A percentile compares a stretch with the other conserved stretches of the same genome.
Conservation (phyloP, 2,797 vertebrate genomes). For the Falco peregrinus region DNA sequence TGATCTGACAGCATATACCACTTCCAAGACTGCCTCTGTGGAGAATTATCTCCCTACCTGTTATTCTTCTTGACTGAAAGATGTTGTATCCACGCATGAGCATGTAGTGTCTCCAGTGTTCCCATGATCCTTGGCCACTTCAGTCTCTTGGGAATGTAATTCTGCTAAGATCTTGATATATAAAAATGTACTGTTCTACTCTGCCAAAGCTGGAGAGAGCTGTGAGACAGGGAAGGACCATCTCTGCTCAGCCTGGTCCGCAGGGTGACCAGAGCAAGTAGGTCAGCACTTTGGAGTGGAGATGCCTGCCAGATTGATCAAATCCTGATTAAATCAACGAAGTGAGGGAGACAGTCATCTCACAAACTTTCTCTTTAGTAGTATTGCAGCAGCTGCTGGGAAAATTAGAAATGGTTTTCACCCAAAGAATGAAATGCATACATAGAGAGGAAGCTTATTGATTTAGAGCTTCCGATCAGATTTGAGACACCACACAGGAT, state of each 20-base stretch:
- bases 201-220: neutral
- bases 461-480: neutral
- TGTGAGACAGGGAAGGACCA: neutral
- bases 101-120: neutral
- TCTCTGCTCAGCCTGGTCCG: neutral
- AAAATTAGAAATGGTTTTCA: neutral
- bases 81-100: neutral
- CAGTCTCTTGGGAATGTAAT: neutral
- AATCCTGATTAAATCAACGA: neutral
- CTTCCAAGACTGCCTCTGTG: neutral
- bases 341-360: neutral
- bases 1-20: neutral
- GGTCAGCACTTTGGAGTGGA: neutral
- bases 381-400: neutral
- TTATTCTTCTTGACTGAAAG: neutral
- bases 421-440: neutral
- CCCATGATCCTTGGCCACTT: neutral
- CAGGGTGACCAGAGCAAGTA: neutral
- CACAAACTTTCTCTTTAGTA: neutral
- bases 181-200: neutral
- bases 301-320: neutral
- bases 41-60: neutral
- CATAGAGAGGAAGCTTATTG: neutral
- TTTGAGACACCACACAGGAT: no score
- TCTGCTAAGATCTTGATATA: neutral